These are phyloP conservation scores for Craterocephalus amniculus DNA, from an alignment of 2,797 vertebrate genomes.

Conservation along the genomic window DNA sequence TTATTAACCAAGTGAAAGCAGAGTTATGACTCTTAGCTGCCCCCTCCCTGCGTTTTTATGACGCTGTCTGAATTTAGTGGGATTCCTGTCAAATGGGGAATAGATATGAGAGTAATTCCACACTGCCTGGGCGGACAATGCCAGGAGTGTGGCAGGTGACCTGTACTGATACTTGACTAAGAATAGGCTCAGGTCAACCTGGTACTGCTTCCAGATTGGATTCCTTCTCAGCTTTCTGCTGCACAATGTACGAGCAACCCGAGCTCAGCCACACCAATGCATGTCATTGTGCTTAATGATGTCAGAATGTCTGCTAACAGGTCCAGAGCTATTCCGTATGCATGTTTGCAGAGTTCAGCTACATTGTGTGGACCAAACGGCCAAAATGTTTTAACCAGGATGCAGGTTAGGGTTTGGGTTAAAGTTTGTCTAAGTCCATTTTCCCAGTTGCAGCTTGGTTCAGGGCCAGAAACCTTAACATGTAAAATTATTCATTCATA, in stretches of 20 bases:
- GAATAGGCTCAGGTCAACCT: slow-evolving; percentile 59
- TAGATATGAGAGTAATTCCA: slow-evolving; percentile 82
- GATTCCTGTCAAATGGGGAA: slow-evolving; percentile 66
- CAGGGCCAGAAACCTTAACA: too few relatives aligned
- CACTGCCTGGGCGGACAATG: slow-evolving; percentile 74
- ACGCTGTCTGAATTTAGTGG: slow-evolving; percentile 52
- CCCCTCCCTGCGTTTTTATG: slow-evolving; percentile 38
- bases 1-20: slow-evolving; percentile 1
- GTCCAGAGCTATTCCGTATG: slow-evolving; percentile 54
- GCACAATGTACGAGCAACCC: slow-evolving; percentile 79
- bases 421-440: neutral
- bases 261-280: slow-evolving; percentile 77
- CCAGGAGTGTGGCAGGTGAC: slow-evolving; percentile 65
- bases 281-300: slow-evolving; percentile 74
- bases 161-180: slow-evolving; percentile 57
- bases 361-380: neutral
- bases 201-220: slow-evolving; percentile 72
- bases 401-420: neutral
- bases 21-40: slow-evolving; percentile 18
- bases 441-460: slow-evolving; percentile 27
- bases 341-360: slow-evolving; percentile 8
- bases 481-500: slow-evolving; percentile 31
- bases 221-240: slow-evolving; percentile 84
- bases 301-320: slow-evolving; percentile 82
- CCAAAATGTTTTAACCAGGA: neutral